A percentile compares a stretch with the other conserved stretches of the same genome.
Evolutionary conservation across 2,888 invertebrate genomes (phyloP).

Genomic region (Villa cingulata): DNA sequence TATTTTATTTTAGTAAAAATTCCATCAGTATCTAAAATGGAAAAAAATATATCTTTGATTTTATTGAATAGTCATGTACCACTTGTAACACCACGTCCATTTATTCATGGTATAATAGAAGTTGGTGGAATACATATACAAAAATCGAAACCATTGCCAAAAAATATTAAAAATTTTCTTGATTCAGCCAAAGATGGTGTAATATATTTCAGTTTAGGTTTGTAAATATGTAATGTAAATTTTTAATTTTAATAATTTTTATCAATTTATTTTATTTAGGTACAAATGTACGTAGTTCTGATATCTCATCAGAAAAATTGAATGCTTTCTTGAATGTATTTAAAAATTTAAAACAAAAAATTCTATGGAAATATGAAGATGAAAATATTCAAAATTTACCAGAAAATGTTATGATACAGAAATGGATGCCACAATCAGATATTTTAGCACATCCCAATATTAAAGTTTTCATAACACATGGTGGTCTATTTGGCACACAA

Average conservation of each 20-base stretch:
- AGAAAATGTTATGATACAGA: conserved; percentile 35
- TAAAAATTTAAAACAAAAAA: conserved; percentile 30
- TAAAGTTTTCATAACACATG: conserved; percentile 37
- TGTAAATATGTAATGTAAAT: too few relatives aligned
- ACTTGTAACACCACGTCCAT: conserved; percentile 36
- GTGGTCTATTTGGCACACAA: conserved; percentile 35
- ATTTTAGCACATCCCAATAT: conserved; percentile 37
- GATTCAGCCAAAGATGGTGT: conserved; percentile 35
- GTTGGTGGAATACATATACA: conserved; percentile 44
- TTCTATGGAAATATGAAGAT: conserved; percentile 40
- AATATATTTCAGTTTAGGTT: conserved; percentile 38
- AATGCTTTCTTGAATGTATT: conserved; percentile 35
- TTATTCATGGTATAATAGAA: conserved; percentile 36
- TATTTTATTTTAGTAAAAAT: conserved; percentile 20
- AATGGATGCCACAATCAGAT: conserved; percentile 42
- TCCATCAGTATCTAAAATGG: conserved; percentile 35
- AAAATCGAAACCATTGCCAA: conserved; percentile 27
- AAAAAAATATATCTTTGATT: conserved; percentile 36
- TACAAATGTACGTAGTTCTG: conserved; percentile 35
- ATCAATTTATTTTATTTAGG: conserved; percentile 21
- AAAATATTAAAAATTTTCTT: conserved; percentile 32
- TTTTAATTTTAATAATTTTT: background rate
- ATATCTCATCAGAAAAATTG: conserved; percentile 32
- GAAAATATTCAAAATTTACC: conserved; percentile 31
- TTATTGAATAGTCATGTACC: conserved; percentile 39